Base-by-base conservation (phyloP, 2,888 invertebrate genomes). In the Entomobrya multifasciata region DNA sequence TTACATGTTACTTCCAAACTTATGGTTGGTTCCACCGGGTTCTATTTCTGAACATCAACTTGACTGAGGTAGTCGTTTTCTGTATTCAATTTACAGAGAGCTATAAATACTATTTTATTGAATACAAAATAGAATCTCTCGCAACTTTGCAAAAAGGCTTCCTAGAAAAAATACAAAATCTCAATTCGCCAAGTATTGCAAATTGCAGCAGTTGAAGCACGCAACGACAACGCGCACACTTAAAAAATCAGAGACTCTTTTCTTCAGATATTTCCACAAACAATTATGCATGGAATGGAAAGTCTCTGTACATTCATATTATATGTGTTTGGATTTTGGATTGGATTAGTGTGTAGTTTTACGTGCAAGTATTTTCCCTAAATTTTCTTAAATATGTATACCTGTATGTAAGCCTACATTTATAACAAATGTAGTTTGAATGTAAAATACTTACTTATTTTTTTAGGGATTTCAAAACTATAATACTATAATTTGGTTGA, bases 21-120 rank as follows among this genome's bases (percentile, higher is more conserved):
- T 62, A 44, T 82, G 82, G 72, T 82, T n/a, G n/a, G n/a, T n/a
- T n/a, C 82, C 82, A 82, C 72, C 82, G 82, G 82, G 82, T 82
- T 74, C 74, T 74, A 74, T 30, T 52, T 49, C 60, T 82, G 82
- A 82, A 70, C 82, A 36, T 36, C 36, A 15, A 76, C 49, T 47
- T 67, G 76, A 76, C 76, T 55, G 36, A 36, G 20, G 60, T 60
- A 55, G 36, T 49, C 49, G 72, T 76, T 57, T 82, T 22, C 79
- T 65, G 47, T 83, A 62, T 65, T 55, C 83, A 83, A 76, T 83
- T 36, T 41, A 47, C 76, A 57, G 67, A n/a, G n/a, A 80, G 83
- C 83, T 83, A 83, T 83, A 83, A 83, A 83, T 83, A 83, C 76
- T 74, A 74, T 74, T 74, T 74, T 74, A 74, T 74, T 25, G 74